Evolutionary conservation across 2,888 invertebrate genomes (phyloP).

Genomic region (Aricia artaxerxes): DNA sequence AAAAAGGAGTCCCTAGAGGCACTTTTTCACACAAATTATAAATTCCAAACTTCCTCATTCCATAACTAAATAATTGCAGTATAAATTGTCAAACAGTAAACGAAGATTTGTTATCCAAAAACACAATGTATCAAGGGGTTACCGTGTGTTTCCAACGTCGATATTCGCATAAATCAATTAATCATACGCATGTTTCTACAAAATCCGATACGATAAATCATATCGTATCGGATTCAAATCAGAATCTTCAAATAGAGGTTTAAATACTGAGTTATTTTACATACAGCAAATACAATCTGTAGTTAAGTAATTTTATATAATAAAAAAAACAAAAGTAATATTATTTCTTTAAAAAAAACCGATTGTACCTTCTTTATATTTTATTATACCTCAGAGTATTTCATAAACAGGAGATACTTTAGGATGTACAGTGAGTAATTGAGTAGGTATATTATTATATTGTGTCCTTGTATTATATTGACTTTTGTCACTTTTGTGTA

Average conservation of each 20-base stretch:
- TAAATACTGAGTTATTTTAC: no score
- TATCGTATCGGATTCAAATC: neutral
- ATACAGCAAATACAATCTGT: no score
- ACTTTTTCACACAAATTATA: neutral
- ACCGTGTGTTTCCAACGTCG: constrained; percentile 15
- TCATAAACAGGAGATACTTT: no score
- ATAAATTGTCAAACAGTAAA: neutral
- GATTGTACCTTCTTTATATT: no score
- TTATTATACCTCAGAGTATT: no score
- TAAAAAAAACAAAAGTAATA: no score
- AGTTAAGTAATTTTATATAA: no score
- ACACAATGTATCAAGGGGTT: constrained; percentile 21
- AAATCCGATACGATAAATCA: neutral
- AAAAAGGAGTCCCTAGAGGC: neutral
- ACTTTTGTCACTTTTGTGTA: no score
- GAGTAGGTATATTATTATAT: no score
- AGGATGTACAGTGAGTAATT: no score
- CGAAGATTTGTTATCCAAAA: constrained; percentile 13
- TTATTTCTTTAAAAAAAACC: no score
- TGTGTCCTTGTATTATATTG: no score
- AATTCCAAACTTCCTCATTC: neutral
- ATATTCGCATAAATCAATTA: constrained; percentile 21
- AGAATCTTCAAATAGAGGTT: neutral
- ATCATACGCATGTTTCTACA: neutral
- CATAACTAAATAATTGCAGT: neutral